Conservation (phyloP, 2,797 vertebrate species). For the Orestias chungarensis region DNA sequence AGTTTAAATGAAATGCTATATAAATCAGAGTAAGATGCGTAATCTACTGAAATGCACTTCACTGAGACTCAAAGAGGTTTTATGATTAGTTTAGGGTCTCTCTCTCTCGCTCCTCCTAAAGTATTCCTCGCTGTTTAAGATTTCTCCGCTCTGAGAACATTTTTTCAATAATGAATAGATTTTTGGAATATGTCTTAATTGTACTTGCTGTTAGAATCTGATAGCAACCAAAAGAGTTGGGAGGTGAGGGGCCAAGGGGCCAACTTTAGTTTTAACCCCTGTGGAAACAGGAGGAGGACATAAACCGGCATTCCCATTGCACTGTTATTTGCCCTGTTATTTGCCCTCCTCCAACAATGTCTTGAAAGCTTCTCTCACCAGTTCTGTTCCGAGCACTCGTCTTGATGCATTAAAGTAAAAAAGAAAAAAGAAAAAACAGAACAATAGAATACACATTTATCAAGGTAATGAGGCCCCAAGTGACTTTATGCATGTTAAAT, state of each 20-base stretch:
- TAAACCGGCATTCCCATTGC: constrained; percentile 51
- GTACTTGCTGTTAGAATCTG: constrained; percentile 81
- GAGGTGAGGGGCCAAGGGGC: constrained; percentile 57
- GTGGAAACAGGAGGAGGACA: constrained; percentile 54
- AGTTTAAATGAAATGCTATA: constrained; percentile 27
- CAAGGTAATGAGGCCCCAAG: constrained; percentile 79
- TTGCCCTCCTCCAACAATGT: constrained; percentile 51
- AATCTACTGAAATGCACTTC: constrained; percentile 39
- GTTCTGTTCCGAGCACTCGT: constrained; percentile 27
- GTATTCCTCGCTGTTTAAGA: constrained; percentile 31
- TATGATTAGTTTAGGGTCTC: constrained; percentile 46
- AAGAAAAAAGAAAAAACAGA: constrained; percentile 50
- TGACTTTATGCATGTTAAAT: constrained; percentile 71
- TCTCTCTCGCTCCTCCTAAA: constrained; percentile 21
- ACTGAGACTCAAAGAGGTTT: constrained; percentile 36
- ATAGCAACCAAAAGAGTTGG: constrained; percentile 72
- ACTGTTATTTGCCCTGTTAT: constrained; percentile 38
- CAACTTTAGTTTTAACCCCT: constrained; percentile 53
- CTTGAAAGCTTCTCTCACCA: constrained; percentile 33
- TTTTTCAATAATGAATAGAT: constrained; percentile 86
- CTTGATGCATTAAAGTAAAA: constrained; percentile 24
- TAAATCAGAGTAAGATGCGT: constrained; percentile 22
- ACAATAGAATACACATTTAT: constrained; percentile 70
- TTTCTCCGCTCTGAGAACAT: constrained; percentile 66
- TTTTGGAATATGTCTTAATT: constrained; percentile 84